phyloP scores from a whole-genome alignment of 2,113 vertebrate species.

The Chiloscyllium plagiosum region DNA sequence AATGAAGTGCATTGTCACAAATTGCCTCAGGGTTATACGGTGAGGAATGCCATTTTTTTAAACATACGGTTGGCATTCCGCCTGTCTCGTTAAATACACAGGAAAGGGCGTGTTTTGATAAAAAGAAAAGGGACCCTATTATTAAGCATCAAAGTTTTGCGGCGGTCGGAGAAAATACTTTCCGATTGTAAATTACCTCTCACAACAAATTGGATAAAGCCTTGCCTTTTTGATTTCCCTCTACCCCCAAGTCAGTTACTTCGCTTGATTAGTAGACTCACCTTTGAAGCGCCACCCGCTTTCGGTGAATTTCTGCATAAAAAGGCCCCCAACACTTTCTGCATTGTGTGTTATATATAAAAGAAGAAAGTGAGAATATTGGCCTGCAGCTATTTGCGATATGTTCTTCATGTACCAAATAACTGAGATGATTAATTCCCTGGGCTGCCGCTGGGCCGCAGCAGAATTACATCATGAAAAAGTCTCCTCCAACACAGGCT shows the following conservation, averaged over 20 bases:
- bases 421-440: conserved; percentile 40
- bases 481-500: background rate
- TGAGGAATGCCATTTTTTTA: background rate
- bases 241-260: background rate
- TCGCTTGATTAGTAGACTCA: background rate
- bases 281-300: background rate
- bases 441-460: conserved; percentile 55
- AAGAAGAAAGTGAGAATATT: background rate
- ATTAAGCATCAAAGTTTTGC: conserved; percentile 11
- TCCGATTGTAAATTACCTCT: background rate
- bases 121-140: background rate
- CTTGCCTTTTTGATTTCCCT: background rate
- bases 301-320: background rate
- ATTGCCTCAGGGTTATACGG: background rate
- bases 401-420: background rate
- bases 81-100: background rate
- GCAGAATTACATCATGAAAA: conserved; percentile 47
- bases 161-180: background rate
- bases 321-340: background rate
- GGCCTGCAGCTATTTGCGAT: conserved; percentile 26
- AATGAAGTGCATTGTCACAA: background rate
- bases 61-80: background rate
- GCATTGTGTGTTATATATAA: background rate
- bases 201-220: background rate
- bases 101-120: conserved; percentile 7